Evolutionary conservation across 2,797 vertebrate species (phyloP).

Genomic region (Megaceryle alcyon): DNA sequence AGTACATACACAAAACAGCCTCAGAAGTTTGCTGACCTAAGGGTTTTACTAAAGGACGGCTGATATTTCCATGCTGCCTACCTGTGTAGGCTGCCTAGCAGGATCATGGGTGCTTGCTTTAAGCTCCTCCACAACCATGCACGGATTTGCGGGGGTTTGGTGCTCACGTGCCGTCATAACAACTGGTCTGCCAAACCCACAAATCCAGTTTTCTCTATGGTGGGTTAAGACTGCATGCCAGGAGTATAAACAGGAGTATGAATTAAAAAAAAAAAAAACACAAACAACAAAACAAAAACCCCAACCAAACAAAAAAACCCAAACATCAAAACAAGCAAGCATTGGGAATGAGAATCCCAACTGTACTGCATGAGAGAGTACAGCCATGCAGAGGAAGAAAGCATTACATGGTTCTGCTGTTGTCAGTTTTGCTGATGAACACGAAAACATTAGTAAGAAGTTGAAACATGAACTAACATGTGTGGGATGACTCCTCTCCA

Average conservation of each 20-base stretch:
- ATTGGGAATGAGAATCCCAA: background rate
- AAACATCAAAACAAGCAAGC: too few relatives aligned
- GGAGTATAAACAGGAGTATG: background rate
- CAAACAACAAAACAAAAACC: too few relatives aligned
- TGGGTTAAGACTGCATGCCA: background rate
- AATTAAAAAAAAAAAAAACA: background rate
- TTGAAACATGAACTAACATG: background rate
- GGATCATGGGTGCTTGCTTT: background rate
- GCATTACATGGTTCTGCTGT: background rate
- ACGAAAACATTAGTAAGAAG: background rate
- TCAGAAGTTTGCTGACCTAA: background rate
- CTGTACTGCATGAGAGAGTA: accelerated
- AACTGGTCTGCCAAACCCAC: background rate
- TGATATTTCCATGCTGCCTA: background rate
- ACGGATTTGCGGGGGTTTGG: background rate
- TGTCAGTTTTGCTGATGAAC: background rate
- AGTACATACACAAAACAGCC: background rate
- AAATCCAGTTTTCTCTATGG: background rate
- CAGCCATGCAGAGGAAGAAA: background rate
- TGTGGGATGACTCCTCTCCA: background rate
- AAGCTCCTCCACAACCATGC: background rate
- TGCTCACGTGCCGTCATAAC: background rate
- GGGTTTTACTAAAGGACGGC: background rate
- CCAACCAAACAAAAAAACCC: too few relatives aligned
- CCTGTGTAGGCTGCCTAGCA: background rate